Evolutionary conservation across 2,113 vertebrate genomes (phyloP).

Genomic region (Tragelaphus buxtoni): DNA sequence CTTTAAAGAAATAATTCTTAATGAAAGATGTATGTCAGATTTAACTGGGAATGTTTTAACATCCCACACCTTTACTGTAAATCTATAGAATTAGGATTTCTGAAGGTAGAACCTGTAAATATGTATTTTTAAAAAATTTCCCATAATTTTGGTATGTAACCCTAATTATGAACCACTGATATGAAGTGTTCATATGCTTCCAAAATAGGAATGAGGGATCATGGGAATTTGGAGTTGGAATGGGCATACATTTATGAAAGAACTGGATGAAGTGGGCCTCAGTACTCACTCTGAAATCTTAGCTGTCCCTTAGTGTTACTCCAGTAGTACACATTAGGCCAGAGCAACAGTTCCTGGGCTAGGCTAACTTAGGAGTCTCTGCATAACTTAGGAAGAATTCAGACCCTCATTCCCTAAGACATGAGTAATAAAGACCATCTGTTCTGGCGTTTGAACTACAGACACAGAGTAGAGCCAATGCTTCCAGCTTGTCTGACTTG

Average conservation of each 20-base stretch:
- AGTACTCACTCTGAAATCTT: constrained; percentile 19
- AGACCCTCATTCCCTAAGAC: not conserved
- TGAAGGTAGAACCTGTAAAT: not conserved
- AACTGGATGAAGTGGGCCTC: not conserved
- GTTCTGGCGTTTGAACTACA: not conserved
- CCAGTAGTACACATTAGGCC: not conserved
- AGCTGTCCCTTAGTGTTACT: not conserved
- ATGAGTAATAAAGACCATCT: not conserved
- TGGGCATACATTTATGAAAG: not conserved
- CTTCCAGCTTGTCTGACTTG: not conserved
- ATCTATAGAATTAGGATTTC: constrained; percentile 25
- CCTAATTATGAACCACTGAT: not conserved
- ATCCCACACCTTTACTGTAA: not conserved
- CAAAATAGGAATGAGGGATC: not conserved
- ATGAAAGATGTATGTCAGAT: not conserved
- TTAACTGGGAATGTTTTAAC: constrained; percentile 2
- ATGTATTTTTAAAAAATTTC: not conserved
- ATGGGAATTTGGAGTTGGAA: not conserved
- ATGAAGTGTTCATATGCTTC: not conserved
- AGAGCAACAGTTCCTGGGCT: not conserved
- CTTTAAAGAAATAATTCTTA: constrained; percentile 38
- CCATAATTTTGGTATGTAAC: not conserved
- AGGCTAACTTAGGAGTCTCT: not conserved
- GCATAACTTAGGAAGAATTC: constrained; percentile 17
- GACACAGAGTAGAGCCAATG: not conserved